These are phyloP conservation scores for Nerophis lumbriciformis DNA, from an alignment of 2,113 vertebrate species.

Conservation along the genomic window DNA sequence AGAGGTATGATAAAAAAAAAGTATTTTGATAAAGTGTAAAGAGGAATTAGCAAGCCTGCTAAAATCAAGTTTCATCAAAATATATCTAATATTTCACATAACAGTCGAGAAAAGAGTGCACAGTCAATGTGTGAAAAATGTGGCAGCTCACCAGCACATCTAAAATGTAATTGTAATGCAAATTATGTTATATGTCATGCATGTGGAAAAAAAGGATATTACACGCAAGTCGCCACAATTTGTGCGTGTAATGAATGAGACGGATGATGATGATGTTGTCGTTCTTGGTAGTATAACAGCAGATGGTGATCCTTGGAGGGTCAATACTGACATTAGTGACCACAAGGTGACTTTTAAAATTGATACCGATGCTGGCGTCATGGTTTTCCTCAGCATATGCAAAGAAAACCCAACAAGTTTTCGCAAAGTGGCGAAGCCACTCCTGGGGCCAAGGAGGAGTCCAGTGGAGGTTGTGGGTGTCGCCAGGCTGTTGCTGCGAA, in stretches of 20 bases:
- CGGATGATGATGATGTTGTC: background rate
- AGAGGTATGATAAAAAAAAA: background rate
- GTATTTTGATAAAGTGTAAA: constrained; percentile 4
- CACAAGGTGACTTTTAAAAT: constrained; percentile 8
- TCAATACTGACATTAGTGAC: background rate
- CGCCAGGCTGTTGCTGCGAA: constrained; percentile 4
- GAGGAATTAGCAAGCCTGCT: constrained; percentile 3
- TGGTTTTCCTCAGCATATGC: background rate
- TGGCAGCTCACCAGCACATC: constrained; percentile 1
- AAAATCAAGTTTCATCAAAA: background rate
- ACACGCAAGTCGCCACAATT: background rate
- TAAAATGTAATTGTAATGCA: constrained; percentile 4
- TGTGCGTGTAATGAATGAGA: constrained; percentile 2
- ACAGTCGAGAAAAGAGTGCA: background rate
- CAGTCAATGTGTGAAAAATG: background rate
- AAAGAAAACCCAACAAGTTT: too few species aligned
- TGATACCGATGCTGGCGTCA: constrained; percentile 11
- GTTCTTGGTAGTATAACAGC: constrained; percentile 3
- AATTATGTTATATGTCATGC: constrained; percentile 10
- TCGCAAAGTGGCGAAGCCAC: constrained; percentile 8
- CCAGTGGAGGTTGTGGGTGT: background rate
- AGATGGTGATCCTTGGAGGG: background rate
- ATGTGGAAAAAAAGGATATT: constrained; percentile 11
- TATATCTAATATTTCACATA: background rate
- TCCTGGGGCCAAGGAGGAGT: background rate